Percentiles rank a stretch among this genome's conserved stretches.
Evolutionary conservation across 2,797 vertebrate species (phyloP).

Genomic region (Hyperoplus immaculatus): DNA sequence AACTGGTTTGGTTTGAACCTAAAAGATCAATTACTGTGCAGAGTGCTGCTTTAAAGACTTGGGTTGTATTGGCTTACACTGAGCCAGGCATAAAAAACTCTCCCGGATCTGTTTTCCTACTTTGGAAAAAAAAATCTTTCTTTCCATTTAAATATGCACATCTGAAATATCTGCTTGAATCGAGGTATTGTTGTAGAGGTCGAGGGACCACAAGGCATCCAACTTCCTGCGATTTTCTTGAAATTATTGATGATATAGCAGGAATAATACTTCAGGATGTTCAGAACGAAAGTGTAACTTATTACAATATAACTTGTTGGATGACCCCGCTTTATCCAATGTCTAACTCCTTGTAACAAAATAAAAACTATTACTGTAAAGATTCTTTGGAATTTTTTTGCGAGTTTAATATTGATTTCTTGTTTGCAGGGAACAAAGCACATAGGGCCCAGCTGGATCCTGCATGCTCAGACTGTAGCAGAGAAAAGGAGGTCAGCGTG

Average conservation of each 20-base stretch:
- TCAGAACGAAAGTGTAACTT: neutral
- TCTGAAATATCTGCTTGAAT: constrained; percentile 63
- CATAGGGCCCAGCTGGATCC: constrained; percentile 63
- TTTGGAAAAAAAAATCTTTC: constrained; percentile 56
- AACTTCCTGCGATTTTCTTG: constrained; percentile 29
- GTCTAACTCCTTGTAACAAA: too few species aligned
- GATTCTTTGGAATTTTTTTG: neutral
- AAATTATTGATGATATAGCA: neutral
- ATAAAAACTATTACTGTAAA: too few species aligned
- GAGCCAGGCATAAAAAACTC: constrained; percentile 58
- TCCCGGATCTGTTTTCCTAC: constrained; percentile 76
- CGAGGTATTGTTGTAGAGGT: constrained; percentile 37
- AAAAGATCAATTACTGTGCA: constrained; percentile 39
- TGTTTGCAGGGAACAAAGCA: constrained; percentile 36
- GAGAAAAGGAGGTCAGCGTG: constrained; percentile 60
- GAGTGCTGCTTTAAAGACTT: constrained; percentile 45
- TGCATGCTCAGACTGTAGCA: constrained; percentile 67
- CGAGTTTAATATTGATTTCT: constrained; percentile 25
- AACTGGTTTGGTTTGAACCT: constrained; percentile 34
- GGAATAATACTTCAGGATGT: neutral
- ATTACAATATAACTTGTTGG: neutral
- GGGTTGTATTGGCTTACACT: constrained; percentile 58
- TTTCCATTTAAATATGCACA: constrained; percentile 55
- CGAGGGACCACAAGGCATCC: constrained; percentile 11
- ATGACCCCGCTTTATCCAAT: too few species aligned